Conservation (phyloP, 2,113 vertebrate species). For the Aepyceros melampus region DNA sequence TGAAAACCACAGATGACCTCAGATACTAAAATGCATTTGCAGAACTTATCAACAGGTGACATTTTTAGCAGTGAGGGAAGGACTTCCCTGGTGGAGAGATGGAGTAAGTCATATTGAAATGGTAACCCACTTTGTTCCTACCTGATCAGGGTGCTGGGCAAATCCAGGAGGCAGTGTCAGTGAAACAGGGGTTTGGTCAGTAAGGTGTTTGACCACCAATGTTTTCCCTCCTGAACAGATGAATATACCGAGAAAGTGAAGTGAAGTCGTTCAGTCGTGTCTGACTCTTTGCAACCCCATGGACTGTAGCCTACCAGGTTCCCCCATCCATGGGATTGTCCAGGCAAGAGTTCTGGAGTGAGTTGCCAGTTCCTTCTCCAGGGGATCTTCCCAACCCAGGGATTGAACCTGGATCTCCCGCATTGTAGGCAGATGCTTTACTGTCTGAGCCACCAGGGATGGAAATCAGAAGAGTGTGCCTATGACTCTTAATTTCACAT, state of each 20-base stretch:
- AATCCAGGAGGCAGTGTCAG: not conserved
- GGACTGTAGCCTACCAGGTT: not conserved
- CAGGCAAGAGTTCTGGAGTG: not conserved
- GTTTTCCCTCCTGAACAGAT: not conserved
- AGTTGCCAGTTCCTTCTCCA: not conserved
- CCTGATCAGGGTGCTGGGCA: not conserved
- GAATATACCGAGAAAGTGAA: not conserved
- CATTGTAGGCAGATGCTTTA: not conserved
- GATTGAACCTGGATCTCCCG: accelerated
- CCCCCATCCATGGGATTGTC: not conserved
- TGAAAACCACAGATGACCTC: not conserved
- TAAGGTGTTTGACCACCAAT: not conserved
- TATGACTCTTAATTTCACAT: not conserved
- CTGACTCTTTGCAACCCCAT: not conserved
- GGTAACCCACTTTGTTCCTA: not conserved
- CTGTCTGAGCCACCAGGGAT: not conserved
- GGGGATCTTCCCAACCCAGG: not conserved
- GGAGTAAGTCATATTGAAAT: not conserved
- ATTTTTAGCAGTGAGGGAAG: not conserved
- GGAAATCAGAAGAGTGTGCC: not conserved
- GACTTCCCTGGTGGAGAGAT: not conserved
- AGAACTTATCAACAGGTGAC: slow-evolving; percentile 8
- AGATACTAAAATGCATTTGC: not conserved
- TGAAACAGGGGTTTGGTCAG: not conserved
- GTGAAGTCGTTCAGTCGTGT: not conserved